A percentile compares a stretch with the other conserved stretches of the same genome.
Evolutionary conservation across 2,113 vertebrate genomes (phyloP).

Genomic region (Elgaria multicarinata): DNA sequence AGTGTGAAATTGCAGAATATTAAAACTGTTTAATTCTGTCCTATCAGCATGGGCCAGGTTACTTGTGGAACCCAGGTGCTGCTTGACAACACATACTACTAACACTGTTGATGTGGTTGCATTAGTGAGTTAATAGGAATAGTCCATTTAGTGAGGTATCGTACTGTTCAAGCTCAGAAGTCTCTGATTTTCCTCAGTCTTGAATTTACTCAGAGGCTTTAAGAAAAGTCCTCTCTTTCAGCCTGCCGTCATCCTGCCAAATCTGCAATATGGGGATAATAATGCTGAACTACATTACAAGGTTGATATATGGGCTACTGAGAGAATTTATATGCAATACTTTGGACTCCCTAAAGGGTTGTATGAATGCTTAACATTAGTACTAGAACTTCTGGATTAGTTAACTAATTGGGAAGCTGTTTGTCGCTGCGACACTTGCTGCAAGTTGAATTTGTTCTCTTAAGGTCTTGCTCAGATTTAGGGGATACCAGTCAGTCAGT

Average conservation of each 20-base stretch:
- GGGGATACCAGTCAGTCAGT: not conserved
- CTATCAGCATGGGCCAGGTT: constrained; percentile 17
- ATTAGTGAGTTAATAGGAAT: not conserved
- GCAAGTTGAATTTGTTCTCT: not conserved
- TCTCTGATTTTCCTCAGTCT: not conserved
- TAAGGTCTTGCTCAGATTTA: not conserved
- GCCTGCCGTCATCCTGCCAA: too few species aligned
- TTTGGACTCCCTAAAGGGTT: not conserved
- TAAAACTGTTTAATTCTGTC: not conserved
- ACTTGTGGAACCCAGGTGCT: not conserved
- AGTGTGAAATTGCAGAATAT: constrained; percentile 23
- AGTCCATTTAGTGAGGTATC: too few species aligned
- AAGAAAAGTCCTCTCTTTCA: not conserved
- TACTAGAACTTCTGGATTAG: not conserved
- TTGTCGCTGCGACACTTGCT: not conserved
- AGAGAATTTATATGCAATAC: not conserved
- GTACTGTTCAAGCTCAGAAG: not conserved
- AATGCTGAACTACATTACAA: not conserved
- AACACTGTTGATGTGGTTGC: not conserved
- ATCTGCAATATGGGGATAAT: too few species aligned
- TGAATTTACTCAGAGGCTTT: not conserved
- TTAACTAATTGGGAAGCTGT: not conserved
- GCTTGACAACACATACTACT: not conserved
- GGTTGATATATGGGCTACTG: not conserved
- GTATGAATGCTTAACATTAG: not conserved